Base-by-base conservation (phyloP, 2,888 invertebrate genomes). In the Tetanocera ferruginea region DNA sequence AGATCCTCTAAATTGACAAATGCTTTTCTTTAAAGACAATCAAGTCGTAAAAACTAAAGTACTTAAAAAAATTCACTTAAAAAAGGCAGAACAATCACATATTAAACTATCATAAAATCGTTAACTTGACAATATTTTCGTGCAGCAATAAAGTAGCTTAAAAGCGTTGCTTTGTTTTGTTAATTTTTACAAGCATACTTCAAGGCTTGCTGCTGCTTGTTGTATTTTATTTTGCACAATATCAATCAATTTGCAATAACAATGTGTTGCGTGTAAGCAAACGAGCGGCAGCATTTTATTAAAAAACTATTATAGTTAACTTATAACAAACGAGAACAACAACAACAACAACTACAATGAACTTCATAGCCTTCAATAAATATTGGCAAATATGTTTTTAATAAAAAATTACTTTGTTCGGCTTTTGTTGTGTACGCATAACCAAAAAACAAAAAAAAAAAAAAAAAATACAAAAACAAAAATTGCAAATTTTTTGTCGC, bases 331-430 rank as follows among this genome's bases (percentile, higher is more conserved):
- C 52, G 19, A 28, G 8, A 52, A 52, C 55, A 70, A 52, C 52
- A 70, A 55, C 23, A 55, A 34, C n/a, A 55, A 17, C 49, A 69
- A 70, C 70, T 28, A n/a, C 43, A 43, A 70, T 28, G 17, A 19
- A 17, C 28, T 28, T 28, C 37, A 34, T 14, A 43, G 67, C 23
- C 8, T 37, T 49, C 55, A 55, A 71, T 71, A 71, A 64, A 64
- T 57, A 78, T 75, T 60, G 77, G 51, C 77, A 78, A 80, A 78
- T 80, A 78, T 78, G 80, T 80, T 75, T 77, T 72, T 62, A 55
- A 64, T 70, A 77, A 79, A 72, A 75, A 37, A 49, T 62, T 75
- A 64, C 70, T 31, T 2, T 3, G 14, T 43, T 43, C 43, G 11
- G 43, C 43, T 43, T 11, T 43, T 37, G 37, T 37, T 72, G 55